Percentiles rank a stretch among this genome's conserved stretches.
Conservation (phyloP, 2,113 vertebrate species). For the Leptodactylus fuscus region DNA sequence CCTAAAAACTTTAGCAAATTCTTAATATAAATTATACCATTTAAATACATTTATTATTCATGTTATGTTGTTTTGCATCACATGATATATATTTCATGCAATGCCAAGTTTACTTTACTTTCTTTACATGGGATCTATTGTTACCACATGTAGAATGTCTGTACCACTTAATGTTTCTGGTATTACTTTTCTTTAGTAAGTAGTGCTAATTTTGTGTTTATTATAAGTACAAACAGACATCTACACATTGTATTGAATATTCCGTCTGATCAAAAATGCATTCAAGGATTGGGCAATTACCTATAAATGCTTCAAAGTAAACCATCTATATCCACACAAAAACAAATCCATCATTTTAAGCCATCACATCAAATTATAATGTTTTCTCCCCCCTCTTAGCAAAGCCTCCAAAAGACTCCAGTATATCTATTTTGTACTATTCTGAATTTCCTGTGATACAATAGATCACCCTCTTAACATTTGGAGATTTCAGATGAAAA, state of each 20-base stretch:
- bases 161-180: slow-evolving; percentile 15
- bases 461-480: too few relatives aligned
- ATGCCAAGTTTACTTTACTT: too few relatives aligned
- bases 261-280: not conserved
- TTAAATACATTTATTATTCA: not conserved
- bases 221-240: slow-evolving; percentile 33
- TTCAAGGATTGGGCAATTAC: not conserved
- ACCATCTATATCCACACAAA: not conserved
- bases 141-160: slow-evolving; percentile 31
- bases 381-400: too few relatives aligned
- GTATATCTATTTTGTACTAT: too few relatives aligned
- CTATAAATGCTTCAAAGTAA: not conserved
- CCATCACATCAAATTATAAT: not conserved
- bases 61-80: not conserved
- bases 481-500: too few relatives aligned
- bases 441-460: too few relatives aligned
- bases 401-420: too few relatives aligned
- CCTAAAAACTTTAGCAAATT: not conserved
- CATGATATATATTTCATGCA: too few relatives aligned
- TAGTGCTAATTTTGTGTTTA: slow-evolving; percentile 42
- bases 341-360: not conserved
- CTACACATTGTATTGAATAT: not conserved
- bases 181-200: slow-evolving; percentile 33
- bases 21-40: not conserved
- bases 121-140: slow-evolving; percentile 23